Evolutionary conservation across 2,797 vertebrate species (phyloP), one percentile per base, ranked within the genome.

Genomic region (Labroides dimidiatus): DNA sequence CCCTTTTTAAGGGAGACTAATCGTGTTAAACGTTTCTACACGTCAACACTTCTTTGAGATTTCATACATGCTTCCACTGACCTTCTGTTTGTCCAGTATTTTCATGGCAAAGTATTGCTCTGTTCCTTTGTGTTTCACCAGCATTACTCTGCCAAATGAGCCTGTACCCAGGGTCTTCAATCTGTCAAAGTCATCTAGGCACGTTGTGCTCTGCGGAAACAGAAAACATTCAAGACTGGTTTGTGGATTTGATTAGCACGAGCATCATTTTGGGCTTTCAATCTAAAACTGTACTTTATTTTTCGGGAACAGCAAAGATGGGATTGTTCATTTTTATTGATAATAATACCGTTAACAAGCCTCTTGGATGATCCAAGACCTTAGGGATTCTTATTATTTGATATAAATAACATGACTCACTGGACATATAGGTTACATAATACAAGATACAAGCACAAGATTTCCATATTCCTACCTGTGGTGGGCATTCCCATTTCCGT

Each of bases 31-130:
- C 21, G 17, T 45, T 44, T 20, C 54, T 27, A 16, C 17, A 21
- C 14, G 30, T 74, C 43, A 64, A 42, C 69, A 51, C 10, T 17
- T 8, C 43, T 66, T 4, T 33, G 30, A 33, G 30, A 33, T 13
- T 64, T 41, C n/a, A 58, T 20, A 30, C 21, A 30, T 39, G 52
- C 20, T 19, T 24, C 10, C 55, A 93, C 96, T 64, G 58, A 99
- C 97, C 97, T 99, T 99, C 91, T 99, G 98, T 93, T 99, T 99
- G 92, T 99, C 98, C 94, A 99, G 90, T 92, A 99, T 97, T 93
- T 99, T 99, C 97, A 99, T 99, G 81, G 98, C 98, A 72, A 96
- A 99, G 94, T 97, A 98, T 93, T 99, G 97, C 87, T 99, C 97
- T 89, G 97, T 95, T 84, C 94, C 94, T 95, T 97, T 99, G 91